Percentiles rank a stretch among this genome's conserved stretches.
phyloP scores from a whole-genome alignment of 2,797 vertebrate species.

The Sus cebifrons region DNA sequence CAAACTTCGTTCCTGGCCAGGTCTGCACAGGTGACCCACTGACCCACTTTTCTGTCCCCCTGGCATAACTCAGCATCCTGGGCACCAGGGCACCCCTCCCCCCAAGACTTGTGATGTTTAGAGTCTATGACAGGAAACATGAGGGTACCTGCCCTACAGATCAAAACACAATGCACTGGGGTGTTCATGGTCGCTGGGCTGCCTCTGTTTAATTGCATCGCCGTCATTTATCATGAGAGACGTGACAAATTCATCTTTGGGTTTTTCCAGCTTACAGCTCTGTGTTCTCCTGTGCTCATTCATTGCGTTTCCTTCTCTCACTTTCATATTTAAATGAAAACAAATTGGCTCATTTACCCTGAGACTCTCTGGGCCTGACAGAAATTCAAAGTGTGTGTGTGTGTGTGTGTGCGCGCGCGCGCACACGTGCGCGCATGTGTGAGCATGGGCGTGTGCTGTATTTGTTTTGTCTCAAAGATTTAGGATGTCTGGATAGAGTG shows the following conservation, averaged over 20 bases:
- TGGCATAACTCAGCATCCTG: conserved; percentile 79
- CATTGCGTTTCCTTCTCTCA: conserved; percentile 78
- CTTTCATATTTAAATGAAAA: conserved; percentile 84
- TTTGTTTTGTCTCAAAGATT: conserved; percentile 43
- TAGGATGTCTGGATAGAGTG: conserved; percentile 80
- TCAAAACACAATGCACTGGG: conserved; percentile 79
- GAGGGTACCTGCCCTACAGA: conserved; percentile 81
- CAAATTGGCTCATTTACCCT: conserved; percentile 78
- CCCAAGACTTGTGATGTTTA: conserved; percentile 82
- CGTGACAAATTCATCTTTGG: background rate
- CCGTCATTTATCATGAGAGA: conserved; percentile 79
- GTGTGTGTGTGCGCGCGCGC: background rate
- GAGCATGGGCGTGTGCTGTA: background rate
- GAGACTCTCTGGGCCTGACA: conserved; percentile 76
- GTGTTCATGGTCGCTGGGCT: background rate
- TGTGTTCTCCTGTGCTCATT: conserved; percentile 52
- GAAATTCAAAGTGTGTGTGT: conserved; percentile 63
- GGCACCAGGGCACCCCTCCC: conserved; percentile 76
- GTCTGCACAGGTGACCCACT: conserved; percentile 88
- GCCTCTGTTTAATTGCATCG: conserved; percentile 85
- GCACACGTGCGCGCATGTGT: background rate
- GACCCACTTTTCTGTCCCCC: conserved; percentile 89
- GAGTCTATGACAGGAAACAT: conserved; percentile 84
- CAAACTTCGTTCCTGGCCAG: conserved; percentile 76
- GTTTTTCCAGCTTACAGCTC: conserved; percentile 20